Base-by-base conservation (phyloP, 2,888 invertebrate species). In the Trypoxylon attenuatum region DNA sequence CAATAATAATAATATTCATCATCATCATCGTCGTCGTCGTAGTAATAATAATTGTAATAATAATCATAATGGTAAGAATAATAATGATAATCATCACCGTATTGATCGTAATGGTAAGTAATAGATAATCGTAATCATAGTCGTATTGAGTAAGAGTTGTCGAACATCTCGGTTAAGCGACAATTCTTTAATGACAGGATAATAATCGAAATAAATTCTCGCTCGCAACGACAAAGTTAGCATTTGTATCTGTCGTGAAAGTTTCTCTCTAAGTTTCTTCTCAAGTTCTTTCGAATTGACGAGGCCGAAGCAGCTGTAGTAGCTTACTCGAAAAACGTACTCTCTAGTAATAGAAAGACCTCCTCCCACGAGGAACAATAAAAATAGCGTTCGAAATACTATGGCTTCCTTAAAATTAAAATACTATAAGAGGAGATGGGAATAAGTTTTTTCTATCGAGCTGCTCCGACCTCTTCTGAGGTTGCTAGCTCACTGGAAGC, bases 41-140 rank as follows among this genome's bases (percentile, higher is more conserved):
- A 55, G 49, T 50, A 55, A 61, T 65, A 57, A 29, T 59, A 59
- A 61, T 71, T 69, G 69, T 76, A 61, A 66, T 71, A 68, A 69
- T 77, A 63, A 58, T 73, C 57, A 55, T 78, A 71, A 76, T 74
- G 65, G 69, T 69, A 76, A 75, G 77, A 69, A 69, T 71, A 65
- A 68, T 69, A 73, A 50, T 56, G 33, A 33, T 33, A 10, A 13
- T 33, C 13, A 13, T 13, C 10, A 33, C 33, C 33, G 33, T 13
- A 33, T 33, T 13, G 10, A 33, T 13, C n/a, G 33, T 13, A 33
- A 10, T 13, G 27, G 22, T 58, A 70, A 68, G 73, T 77, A 75
- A n/a, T n/a, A n/a, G n/a, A 68, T 69, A 73, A 50, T 56, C n/a
- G 13, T 33, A 10, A 13, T 33, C 13, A 13, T 13, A 33, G 13